Conservation (phyloP, 2,113 vertebrate species). For the Xiphorhynchus elegans region DNA sequence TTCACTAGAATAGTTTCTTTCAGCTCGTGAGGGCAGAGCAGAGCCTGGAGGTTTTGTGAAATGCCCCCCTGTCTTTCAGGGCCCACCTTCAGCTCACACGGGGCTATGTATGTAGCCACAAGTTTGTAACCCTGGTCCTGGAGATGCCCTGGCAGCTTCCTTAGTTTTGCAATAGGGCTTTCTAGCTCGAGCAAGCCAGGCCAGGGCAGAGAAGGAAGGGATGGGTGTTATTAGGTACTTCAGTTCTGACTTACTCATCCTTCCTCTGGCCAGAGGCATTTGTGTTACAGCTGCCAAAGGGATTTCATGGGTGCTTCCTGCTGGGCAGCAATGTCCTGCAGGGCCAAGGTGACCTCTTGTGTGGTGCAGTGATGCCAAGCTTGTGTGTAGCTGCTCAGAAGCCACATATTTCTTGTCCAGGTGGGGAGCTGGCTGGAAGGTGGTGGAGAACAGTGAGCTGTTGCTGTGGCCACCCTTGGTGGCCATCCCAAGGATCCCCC, state of each 20-base stretch:
- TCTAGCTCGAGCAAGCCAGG: neutral
- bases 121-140: neutral
- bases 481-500: conserved; percentile 85
- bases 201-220: neutral
- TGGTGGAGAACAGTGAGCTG: conserved; percentile 89
- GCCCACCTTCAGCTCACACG: neutral
- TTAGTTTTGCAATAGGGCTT: neutral
- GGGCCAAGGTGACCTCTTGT: fast-evolving
- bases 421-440: conserved; percentile 82
- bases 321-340: fast-evolving
- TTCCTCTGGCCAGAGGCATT: neutral
- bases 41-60: neutral
- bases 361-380: fast-evolving
- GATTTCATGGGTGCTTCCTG: neutral
- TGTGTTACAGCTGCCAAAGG: fast-evolving
- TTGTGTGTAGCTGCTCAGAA: conserved; percentile 84
- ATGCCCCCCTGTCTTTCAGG: fast-evolving
- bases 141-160: neutral
- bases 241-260: neutral
- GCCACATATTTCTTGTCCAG: conserved; percentile 87
- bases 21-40: neutral
- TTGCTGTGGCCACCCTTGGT: conserved; percentile 89
- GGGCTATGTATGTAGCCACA: neutral
- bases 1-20: neutral
- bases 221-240: neutral